phyloP scores from a whole-genome alignment of 1,140 invertebrate species.

The Dendroctonus valens region DNA sequence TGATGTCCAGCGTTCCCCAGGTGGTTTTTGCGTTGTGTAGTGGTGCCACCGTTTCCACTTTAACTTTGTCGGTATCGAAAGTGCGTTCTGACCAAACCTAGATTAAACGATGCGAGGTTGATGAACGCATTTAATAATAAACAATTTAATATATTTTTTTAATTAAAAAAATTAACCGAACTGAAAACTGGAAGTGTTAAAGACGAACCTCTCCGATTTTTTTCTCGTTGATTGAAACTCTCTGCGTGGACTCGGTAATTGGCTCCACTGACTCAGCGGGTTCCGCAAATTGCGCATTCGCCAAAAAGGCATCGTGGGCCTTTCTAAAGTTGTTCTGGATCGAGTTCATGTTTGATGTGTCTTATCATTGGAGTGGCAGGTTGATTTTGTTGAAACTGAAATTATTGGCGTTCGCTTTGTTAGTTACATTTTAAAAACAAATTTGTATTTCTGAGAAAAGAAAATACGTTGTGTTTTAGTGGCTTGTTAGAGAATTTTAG shows the following conservation, averaged over 20 bases:
- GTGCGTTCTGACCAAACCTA: slow-evolving; percentile 40
- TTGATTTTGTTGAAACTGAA: slow-evolving; percentile 5
- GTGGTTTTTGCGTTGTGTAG: slow-evolving; percentile 34
- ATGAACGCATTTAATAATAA: not conserved
- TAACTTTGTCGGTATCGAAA: slow-evolving; percentile 37
- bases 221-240: slow-evolving; percentile 23
- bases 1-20: slow-evolving; percentile 30
- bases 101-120: not conserved
- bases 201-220: slow-evolving; percentile 22
- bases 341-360: slow-evolving; percentile 20
- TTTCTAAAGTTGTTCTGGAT: slow-evolving; percentile 37
- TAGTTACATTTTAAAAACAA: not conserved
- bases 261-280: slow-evolving; percentile 9
- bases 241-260: slow-evolving; percentile 28
- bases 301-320: slow-evolving; percentile 30
- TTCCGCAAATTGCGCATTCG: slow-evolving; percentile 25
- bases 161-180: not conserved
- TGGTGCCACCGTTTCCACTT: slow-evolving; percentile 24
- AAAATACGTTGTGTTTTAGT: not conserved
- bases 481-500: not conserved
- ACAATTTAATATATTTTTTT: not conserved
- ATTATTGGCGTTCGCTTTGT: not conserved
- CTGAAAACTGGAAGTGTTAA: not conserved
- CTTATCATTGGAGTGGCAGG: too few relatives aligned
- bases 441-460: not conserved